Percentiles rank a stretch among this genome's conserved stretches.
These are phyloP conservation scores for Epistrophe grossulariae DNA, from an alignment of 2,888 invertebrate species.

Conservation along the genomic window DNA sequence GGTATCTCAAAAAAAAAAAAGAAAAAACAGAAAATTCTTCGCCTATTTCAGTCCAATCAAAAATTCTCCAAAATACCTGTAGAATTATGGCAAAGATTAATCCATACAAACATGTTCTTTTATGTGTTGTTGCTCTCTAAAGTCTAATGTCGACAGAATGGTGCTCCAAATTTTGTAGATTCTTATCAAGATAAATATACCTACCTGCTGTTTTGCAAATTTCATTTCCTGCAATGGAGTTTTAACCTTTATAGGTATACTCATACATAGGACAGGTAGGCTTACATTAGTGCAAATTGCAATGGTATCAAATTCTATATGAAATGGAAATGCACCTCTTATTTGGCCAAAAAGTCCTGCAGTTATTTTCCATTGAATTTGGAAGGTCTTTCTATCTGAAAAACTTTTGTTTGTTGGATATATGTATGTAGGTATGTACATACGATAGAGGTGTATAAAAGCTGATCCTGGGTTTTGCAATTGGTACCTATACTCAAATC, in stretches of 20 bases:
- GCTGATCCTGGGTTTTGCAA: too few species aligned
- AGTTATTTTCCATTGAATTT: conserved; percentile 50
- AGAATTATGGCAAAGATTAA: conserved; percentile 68
- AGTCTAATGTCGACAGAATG: too few species aligned
- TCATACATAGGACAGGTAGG: too few species aligned
- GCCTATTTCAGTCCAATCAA: conserved; percentile 9
- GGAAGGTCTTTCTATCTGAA: neutral
- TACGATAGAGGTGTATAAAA: too few species aligned
- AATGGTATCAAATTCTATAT: too few species aligned
- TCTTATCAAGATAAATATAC: conserved; percentile 68
- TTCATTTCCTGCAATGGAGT: conserved; percentile 33
- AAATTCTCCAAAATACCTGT: conserved; percentile 38
- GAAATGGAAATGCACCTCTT: neutral
- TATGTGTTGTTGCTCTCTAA: conserved; percentile 6
- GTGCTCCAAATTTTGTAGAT: too few species aligned
- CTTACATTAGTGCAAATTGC: too few species aligned
- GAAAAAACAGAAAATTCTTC: neutral
- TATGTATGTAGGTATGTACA: too few species aligned
- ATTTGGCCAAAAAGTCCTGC: conserved; percentile 42
- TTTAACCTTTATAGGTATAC: too few species aligned
- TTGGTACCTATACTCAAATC: too few species aligned
- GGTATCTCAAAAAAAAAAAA: too few species aligned
- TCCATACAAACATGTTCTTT: conserved; percentile 10
- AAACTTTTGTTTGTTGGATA: too few species aligned
- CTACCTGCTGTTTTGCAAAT: conserved; percentile 37